Base-by-base conservation (phyloP, 2,797 vertebrate genomes). In the Hippoglossus hippoglossus region DNA sequence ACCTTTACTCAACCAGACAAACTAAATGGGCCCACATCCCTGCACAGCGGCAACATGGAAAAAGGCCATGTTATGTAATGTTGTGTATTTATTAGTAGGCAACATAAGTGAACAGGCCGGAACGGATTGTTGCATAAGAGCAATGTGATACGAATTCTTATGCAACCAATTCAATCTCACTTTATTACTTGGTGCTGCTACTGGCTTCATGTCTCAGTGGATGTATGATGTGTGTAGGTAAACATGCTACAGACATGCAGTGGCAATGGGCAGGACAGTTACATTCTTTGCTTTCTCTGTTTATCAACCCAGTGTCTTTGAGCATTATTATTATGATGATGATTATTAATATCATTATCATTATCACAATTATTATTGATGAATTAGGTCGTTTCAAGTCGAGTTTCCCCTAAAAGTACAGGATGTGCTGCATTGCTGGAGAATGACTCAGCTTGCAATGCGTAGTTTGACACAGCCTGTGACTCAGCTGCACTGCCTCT, bases 401-500 rank as follows among this genome's bases (percentile, higher is more conserved):
- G 25, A 67, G 6, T 9, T 67, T 76, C n/a, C 63, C 21, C 11
- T 72, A 2, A 59, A 85, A 73, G 24, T 24, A 68, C 68, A 34
- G 18, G 22, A 10, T 86, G 25, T 84, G 78, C 87, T 86, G 89
- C 89, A 88, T 74, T 85, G 84, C 73, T 80, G 80, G 58, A 68
- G 80, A 72, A 86, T 93, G 91, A 93, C 87, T 92, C 91, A 92
- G 91, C 84, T 58, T 56, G 46, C 71, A 83, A 22, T 82, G 81
- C 76, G 66, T 62, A 71, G 71, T 75, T 80, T 51, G 70, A 80
- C 86, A 79, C 81, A 61, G 61, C 85, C 85, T 72, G 63, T 92
- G 90, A 90, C 69, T 92, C 90, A 91, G 88, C 86, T 65, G 7
- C 60, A 64, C 64, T 64, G 72, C 74, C 79, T 82, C 82, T 82